Evolutionary conservation across 1,140 invertebrate species (phyloP).

Genomic region (Drosophila equinoxialis): DNA sequence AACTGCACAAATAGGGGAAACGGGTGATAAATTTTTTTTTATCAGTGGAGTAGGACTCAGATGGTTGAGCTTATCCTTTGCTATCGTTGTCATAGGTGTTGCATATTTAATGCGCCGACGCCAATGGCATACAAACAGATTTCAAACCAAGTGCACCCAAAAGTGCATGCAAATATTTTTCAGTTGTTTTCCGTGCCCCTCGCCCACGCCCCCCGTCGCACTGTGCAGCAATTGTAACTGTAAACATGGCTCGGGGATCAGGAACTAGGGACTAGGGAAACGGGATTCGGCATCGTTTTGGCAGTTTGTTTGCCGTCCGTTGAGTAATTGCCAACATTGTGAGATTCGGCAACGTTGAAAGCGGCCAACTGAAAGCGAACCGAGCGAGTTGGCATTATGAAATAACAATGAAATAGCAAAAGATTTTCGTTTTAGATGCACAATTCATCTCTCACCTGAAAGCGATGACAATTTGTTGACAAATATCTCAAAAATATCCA

Average conservation of each 20-base stretch:
- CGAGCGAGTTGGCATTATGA: neutral
- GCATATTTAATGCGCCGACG: slow-evolving; percentile 65
- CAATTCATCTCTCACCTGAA: neutral
- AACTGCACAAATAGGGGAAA: neutral
- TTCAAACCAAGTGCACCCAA: slow-evolving; percentile 62
- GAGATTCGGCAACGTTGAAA: slow-evolving; percentile 63
- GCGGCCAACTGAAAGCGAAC: slow-evolving; percentile 37
- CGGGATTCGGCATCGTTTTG: slow-evolving; percentile 20
- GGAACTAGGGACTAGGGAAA: slow-evolving; percentile 28
- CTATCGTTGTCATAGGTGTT: slow-evolving; percentile 64
- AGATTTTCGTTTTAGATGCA: neutral
- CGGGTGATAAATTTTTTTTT: no score
- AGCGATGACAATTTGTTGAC: neutral
- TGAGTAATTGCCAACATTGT: slow-evolving; percentile 62
- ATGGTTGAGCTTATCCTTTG: neutral
- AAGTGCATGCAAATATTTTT: slow-evolving; percentile 75
- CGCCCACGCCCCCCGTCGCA: slow-evolving; percentile 40
- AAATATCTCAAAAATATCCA: neutral
- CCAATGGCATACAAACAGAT: slow-evolving; percentile 37
- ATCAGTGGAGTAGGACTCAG: neutral
- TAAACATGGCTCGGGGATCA: slow-evolving; percentile 34
- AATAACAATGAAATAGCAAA: neutral
- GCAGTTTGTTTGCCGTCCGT: slow-evolving; percentile 37
- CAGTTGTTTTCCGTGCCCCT: slow-evolving; percentile 26
- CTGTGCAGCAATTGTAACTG: slow-evolving; percentile 1